Base-by-base conservation (phyloP, 2,888 invertebrate species). In the Erebia ligea region DNA sequence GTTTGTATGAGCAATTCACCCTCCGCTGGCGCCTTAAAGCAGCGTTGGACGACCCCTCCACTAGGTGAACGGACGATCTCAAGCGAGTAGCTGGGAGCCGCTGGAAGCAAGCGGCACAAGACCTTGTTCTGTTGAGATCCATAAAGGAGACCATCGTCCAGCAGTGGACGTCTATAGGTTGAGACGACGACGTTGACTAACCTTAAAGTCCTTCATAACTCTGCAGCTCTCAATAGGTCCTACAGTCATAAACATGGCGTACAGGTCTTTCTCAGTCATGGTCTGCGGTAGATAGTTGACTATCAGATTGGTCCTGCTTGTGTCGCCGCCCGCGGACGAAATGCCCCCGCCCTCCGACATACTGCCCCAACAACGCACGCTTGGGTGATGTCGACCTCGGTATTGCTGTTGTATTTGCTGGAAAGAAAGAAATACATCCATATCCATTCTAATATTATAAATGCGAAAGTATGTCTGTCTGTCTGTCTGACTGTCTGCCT, bases 201-300 rank as follows among this genome's bases (percentile, higher is more conserved):
- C 97, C 95, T 97, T 97, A 87, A 96, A 96, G 86, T 98, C 98
- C 89, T 97, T 96, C 97, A 98, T 98, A 80, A 99, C 97, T 80
- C 98, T 95, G 86, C 97, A 97, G 79, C 97, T 97, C 85, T 98
- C 98, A 62, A 99, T 95, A 25, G 97, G 97, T 65, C 98, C 98
- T 79, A 98, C 96, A 68, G 96, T 96, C 80, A 96, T 95, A 89
- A 99, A 99, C 94, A 98, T 96, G 76, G 96, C 96, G 85, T 96
- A 97, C 70, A 98, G 94, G 83, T 98, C 98, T 84, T 97, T 96
- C 87, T 98, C 98, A 1, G 97, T 97, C 94, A 98, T 97, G 81
- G 96, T 97, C 92, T 98, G 98, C 45, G 99, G 98, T 81, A 99
- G 95, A 90, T 98, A 99, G 94, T 99, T 99, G 83, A 99, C 97